Percentiles rank a stretch among this genome's conserved stretches.
phyloP scores from a whole-genome alignment of 2,797 vertebrate species.

The Philypnodon macrostomus region DNA sequence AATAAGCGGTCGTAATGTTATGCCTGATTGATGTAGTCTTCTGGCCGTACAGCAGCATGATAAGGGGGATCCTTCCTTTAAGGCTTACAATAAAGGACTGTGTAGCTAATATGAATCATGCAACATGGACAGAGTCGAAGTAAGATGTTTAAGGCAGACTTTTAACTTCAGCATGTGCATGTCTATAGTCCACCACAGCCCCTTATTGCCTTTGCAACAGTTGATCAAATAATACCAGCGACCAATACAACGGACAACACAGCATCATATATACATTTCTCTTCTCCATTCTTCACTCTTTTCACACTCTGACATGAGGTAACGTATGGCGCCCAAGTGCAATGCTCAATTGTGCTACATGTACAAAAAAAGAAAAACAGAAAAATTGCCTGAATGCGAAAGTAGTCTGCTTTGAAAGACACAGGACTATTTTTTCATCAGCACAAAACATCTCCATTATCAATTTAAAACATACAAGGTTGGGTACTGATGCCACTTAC shows the following conservation, averaged over 20 bases:
- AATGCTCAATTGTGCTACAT: constrained; percentile 93
- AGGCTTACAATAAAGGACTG: constrained; percentile 22
- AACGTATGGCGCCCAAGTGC: constrained; percentile 93
- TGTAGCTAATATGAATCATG: constrained; percentile 12
- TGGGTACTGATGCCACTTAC: constrained; percentile 62
- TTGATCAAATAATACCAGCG: constrained; percentile 72
- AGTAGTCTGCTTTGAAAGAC: constrained; percentile 76
- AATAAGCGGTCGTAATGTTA: too few relatives aligned
- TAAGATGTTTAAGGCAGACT: constrained; percentile 4
- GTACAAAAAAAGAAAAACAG: constrained; percentile 73
- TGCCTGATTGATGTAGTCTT: too few relatives aligned
- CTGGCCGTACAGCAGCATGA: not conserved
- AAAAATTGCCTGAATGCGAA: constrained; percentile 56
- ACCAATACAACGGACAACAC: constrained; percentile 83
- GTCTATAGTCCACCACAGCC: constrained; percentile 11
- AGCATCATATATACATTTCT: constrained; percentile 57
- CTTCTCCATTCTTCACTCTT: constrained; percentile 49
- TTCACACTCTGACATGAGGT: constrained; percentile 87
- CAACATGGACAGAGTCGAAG: not conserved
- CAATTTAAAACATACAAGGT: constrained; percentile 20
- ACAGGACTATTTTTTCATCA: constrained; percentile 49
- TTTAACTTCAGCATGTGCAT: not conserved
- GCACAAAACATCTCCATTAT: constrained; percentile 11
- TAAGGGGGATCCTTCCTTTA: constrained; percentile 33
- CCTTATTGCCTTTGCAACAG: constrained; percentile 65